Evolutionary conservation across 1,140 invertebrate species (phyloP), one percentile per base, ranked within the genome.

Genomic region (Drosophila ercepeae): DNA sequence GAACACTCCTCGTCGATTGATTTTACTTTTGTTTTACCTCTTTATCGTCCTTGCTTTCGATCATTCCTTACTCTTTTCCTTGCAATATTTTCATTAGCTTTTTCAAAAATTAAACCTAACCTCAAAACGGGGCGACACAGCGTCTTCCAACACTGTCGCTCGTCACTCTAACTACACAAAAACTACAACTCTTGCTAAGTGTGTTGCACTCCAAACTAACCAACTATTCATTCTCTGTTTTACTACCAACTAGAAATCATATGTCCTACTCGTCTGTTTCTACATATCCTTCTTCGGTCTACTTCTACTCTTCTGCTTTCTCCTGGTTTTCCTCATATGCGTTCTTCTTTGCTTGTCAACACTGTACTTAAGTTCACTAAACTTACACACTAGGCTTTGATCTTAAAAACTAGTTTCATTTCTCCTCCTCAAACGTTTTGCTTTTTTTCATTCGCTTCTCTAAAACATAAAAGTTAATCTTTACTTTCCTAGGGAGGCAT

Each of bases 331-430:
- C 36, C 14, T 41, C 21, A 14, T 11, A 39, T 69, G 50, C 57
- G 36, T 65, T 59, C 34, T 49, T 49, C 42, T 18, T 64, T 16
- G 51, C 53, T 71, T 78, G 19, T 72, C 49, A 72, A 76, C 65
- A 78, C 69, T 83, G 45, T 60, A 73, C 81, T 86, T 86, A 86
- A 39, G 42, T 67, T 63, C 44, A 29, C 77, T 86, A 81, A 58
- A 77, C 77, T 81, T 86, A 88, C 53, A 45, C 29, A 18, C 81
- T 86, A 86, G 49, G 59, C 76, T 76, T 86, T 88, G 76, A 84
- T 86, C 81, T 88, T 84, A 84, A 21, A 64, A 53, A 65, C 81
- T 84, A 86, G 50, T 39, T 71, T 84, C 67, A 49, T 64, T 45
- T 68, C 45, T 42, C 2, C 63, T 63, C 25, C 36, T 49, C 71